These are phyloP conservation scores for Cabera pusaria DNA, from an alignment of 2,888 invertebrate species.

Conservation along the genomic window DNA sequence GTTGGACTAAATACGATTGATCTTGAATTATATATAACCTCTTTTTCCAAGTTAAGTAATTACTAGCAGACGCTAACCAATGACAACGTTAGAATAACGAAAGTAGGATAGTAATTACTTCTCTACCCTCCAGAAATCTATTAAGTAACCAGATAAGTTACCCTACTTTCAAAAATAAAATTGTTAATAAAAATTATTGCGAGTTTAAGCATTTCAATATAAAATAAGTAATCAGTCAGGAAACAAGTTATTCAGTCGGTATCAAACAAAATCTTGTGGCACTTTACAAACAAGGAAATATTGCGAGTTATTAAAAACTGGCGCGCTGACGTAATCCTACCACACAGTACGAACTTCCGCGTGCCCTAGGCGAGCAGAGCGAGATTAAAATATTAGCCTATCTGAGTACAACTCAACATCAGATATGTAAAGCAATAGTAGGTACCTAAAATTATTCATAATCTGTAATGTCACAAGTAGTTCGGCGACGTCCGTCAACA, in stretches of 20 bases:
- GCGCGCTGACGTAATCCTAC: conserved; percentile 76
- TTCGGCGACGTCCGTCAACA: conserved; percentile 44
- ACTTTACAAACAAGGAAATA: conserved; percentile 74
- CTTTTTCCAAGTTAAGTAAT: no score
- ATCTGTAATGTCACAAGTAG: conserved; percentile 39
- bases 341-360: conserved; percentile 70
- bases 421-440: conserved; percentile 24
- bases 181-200: no score
- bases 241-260: conserved; percentile 31
- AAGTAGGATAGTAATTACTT: no score
- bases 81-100: no score
- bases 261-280: conserved; percentile 45
- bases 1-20: no score
- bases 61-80: no score
- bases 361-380: conserved; percentile 62
- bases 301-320: conserved; percentile 77
- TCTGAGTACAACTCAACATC: conserved; percentile 30
- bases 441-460: conserved; percentile 9
- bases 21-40: no score
- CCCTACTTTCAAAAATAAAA: no score
- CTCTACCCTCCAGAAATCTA: no score
- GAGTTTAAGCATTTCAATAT: no score
- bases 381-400: conserved; percentile 41
- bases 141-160: no score
- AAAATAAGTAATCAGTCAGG: conserved; percentile 19